These are phyloP conservation scores for Gallinago media DNA, from an alignment of 2,113 vertebrate genomes.

Conservation along the genomic window DNA sequence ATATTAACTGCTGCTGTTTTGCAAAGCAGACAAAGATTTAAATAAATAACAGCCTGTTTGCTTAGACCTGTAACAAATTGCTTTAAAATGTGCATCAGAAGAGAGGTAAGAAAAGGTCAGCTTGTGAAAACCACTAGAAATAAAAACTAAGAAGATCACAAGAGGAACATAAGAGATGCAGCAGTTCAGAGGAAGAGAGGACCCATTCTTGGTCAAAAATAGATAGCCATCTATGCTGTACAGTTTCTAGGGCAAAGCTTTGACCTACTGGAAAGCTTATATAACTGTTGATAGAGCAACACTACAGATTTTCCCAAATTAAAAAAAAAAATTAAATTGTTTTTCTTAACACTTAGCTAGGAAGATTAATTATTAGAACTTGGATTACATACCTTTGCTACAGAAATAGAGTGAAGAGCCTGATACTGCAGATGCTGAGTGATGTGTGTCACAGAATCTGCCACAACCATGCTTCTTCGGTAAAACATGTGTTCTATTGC, in stretches of 20 bases:
- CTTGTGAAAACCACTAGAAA: not conserved
- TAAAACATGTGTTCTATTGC: slow-evolving; percentile 95
- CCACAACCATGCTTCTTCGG: slow-evolving; percentile 92
- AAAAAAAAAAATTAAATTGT: not conserved
- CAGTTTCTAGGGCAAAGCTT: not conserved
- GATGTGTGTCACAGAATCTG: slow-evolving; percentile 95
- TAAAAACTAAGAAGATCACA: not conserved
- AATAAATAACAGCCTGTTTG: not conserved
- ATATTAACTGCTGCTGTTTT: not conserved
- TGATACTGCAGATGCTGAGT: slow-evolving; percentile 94
- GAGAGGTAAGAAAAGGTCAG: not conserved
- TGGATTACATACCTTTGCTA: slow-evolving; percentile 86
- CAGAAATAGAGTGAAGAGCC: slow-evolving; percentile 89
- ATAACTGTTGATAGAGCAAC: accelerated
- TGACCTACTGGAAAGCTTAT: not conserved
- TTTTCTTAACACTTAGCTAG: not conserved
- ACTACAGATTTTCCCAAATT: not conserved
- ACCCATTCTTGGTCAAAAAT: not conserved
- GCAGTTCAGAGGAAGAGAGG: not conserved
- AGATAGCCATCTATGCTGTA: not conserved
- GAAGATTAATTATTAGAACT: not conserved
- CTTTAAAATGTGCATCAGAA: not conserved
- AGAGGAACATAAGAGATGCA: not conserved
- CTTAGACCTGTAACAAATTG: not conserved
- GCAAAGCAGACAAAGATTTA: not conserved